A percentile compares a stretch with the other conserved stretches of the same genome.
Conservation (phyloP, 2,888 invertebrate genomes). For the Chironomus riparius region DNA sequence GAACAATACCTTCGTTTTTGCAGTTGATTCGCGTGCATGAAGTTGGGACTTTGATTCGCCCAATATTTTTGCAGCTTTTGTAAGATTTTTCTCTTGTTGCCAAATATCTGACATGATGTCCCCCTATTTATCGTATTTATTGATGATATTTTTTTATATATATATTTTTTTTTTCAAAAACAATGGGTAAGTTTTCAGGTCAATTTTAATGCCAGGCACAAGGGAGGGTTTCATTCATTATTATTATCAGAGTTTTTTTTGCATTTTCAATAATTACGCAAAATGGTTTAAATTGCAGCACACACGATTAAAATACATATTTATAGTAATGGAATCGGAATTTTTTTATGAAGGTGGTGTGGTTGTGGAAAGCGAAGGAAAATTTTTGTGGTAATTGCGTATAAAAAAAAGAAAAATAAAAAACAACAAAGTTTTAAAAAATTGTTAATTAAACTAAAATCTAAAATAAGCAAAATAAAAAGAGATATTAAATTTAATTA, state of each 20-base stretch:
- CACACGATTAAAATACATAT: background rate
- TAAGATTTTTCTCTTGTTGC: slow-evolving; percentile 46
- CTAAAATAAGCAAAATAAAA: slow-evolving; percentile 20
- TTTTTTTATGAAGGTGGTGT: background rate
- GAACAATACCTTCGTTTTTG: slow-evolving; percentile 42
- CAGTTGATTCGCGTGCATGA: slow-evolving; percentile 43
- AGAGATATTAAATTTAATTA: slow-evolving; percentile 23
- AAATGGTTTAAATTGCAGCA: background rate
- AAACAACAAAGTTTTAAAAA: background rate
- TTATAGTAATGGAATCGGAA: background rate
- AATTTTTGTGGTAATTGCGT: slow-evolving; percentile 22
- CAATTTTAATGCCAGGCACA: background rate
- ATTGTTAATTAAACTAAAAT: background rate
- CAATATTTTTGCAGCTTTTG: slow-evolving; percentile 49
- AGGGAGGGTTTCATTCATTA: background rate
- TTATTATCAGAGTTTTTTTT: slow-evolving; percentile 12
- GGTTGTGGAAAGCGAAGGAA: background rate
- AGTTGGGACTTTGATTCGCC: slow-evolving; percentile 46
- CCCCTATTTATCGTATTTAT: slow-evolving; percentile 34
- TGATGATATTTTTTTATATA: too few relatives aligned
- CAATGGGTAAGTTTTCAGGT: background rate
- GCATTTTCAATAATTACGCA: background rate
- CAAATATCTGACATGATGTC: slow-evolving; percentile 44
- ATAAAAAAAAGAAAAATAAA: slow-evolving; percentile 27
- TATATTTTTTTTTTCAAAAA: background rate